Evolutionary conservation across 2,113 vertebrate genomes (phyloP).

Genomic region (Carettochelys insculpta): DNA sequence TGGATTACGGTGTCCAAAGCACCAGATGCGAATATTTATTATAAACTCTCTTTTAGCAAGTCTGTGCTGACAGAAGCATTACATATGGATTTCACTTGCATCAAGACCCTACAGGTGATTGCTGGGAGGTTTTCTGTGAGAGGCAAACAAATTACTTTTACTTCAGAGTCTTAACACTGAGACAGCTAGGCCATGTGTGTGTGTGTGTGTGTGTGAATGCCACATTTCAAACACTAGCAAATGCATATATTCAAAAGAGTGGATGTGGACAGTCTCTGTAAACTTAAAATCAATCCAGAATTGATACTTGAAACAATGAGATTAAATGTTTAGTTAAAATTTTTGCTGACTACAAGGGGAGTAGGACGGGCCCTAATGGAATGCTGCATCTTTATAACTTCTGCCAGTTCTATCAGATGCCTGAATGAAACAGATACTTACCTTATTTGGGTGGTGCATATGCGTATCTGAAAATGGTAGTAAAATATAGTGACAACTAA

Average conservation of each 20-base stretch:
- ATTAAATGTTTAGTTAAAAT: neutral
- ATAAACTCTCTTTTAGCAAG: slow-evolving; percentile 66
- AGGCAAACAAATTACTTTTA: slow-evolving; percentile 55
- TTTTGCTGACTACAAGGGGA: neutral
- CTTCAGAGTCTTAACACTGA: slow-evolving; percentile 15
- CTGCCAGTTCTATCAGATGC: neutral
- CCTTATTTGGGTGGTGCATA: accelerated
- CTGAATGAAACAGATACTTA: neutral
- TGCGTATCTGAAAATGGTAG: neutral
- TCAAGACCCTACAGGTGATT: slow-evolving; percentile 47
- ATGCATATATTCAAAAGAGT: neutral
- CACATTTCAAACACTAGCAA: slow-evolving; percentile 19
- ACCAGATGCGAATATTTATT: slow-evolving; percentile 83
- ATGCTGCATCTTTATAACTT: accelerated
- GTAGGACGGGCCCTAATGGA: neutral
- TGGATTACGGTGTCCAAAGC: slow-evolving; percentile 81
- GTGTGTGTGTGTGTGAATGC: too few species aligned
- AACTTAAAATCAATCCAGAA: slow-evolving; percentile 8
- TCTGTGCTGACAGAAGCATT: slow-evolving; percentile 78
- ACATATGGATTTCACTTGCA: slow-evolving; percentile 66
- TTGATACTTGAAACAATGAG: neutral
- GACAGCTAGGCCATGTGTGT: slow-evolving; percentile 41
- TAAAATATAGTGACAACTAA: neutral
- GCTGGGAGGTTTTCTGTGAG: slow-evolving; percentile 51
- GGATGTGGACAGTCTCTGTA: neutral